Conservation (phyloP, 2,113 vertebrate species). For the Zosterops pallidus region DNA sequence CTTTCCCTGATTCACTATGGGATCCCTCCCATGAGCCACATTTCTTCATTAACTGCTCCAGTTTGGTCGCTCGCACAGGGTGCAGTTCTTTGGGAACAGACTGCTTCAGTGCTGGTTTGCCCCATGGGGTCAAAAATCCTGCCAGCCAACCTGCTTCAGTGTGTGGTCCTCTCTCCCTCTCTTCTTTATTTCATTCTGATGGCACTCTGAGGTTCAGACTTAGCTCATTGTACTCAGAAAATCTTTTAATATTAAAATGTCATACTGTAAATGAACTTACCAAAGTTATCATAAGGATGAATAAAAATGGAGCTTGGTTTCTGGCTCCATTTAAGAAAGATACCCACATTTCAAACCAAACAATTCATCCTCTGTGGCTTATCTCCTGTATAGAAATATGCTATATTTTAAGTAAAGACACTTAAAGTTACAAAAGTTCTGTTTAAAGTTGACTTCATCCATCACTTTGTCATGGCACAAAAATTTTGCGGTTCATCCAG, state of each 20-base stretch:
- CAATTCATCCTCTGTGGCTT: background rate
- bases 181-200: background rate
- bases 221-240: background rate
- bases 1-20: background rate
- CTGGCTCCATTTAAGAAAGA: constrained; percentile 1
- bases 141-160: background rate
- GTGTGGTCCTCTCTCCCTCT: background rate
- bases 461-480: background rate
- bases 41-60: background rate
- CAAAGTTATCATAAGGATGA: background rate
- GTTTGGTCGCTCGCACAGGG: rapidly evolving
- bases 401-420: background rate
- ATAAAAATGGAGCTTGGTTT: background rate
- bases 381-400: background rate
- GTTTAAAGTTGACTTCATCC: background rate
- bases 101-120: background rate
- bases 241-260: constrained; percentile 10
- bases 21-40: rapidly evolving
- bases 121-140: background rate
- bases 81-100: background rate
- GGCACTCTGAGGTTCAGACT: background rate
- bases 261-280: background rate
- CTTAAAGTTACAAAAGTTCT: background rate
- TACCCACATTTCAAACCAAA: background rate
- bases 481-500: background rate